Conservation (phyloP, 2,797 vertebrate species). For the Scolopax bukidnonensis region DNA sequence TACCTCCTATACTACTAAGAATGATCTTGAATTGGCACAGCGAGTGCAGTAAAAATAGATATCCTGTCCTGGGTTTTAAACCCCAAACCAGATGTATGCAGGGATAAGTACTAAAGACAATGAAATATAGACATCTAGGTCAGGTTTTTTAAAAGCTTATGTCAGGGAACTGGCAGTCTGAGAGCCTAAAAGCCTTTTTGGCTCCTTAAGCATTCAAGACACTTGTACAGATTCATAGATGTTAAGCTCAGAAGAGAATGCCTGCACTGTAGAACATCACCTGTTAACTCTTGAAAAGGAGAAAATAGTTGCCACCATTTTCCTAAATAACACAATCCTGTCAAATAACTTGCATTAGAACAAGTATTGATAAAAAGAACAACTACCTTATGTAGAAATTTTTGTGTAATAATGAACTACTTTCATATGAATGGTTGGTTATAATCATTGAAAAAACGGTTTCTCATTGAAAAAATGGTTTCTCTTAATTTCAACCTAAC, state of each 20-base stretch:
- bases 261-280: neutral
- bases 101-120: neutral
- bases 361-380: neutral
- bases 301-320: neutral
- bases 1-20: neutral
- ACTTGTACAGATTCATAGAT: neutral
- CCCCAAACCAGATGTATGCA: neutral
- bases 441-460: neutral
- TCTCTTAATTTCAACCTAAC: neutral
- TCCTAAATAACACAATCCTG: neutral
- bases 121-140: neutral
- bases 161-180: neutral
- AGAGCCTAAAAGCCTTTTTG: slow-evolving; percentile 33
- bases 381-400: neutral
- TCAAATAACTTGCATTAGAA: neutral
- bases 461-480: neutral
- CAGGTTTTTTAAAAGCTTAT: slow-evolving; percentile 13
- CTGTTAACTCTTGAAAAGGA: neutral
- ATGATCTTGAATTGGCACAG: neutral
- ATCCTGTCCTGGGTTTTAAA: neutral
- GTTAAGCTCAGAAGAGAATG: neutral
- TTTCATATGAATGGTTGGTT: neutral
- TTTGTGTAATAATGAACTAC: neutral
- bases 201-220: neutral
- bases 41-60: neutral